Evolutionary conservation across 2,888 invertebrate genomes (phyloP), one percentile per base, ranked within the genome.

Genomic region (Leistus spinibarbis): DNA sequence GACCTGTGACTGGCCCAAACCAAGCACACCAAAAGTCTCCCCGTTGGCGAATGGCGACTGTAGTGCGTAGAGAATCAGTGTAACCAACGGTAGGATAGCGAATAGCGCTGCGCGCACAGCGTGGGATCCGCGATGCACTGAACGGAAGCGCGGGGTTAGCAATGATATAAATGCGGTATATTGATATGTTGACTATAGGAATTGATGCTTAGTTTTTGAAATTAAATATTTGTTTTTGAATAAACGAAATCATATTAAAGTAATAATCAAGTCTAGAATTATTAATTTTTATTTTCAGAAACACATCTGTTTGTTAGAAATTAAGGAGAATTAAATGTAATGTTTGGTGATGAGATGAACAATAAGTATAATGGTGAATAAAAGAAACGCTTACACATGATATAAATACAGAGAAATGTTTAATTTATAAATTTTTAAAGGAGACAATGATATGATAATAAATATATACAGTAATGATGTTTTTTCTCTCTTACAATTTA

Each of bases 381-480:
- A 40, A 40, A 40, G 40, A 40, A 40, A 40, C 40, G 7, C 65
- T 27, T 72, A 72, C 66, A 72, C 72, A 56, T 65, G 72, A 69
- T 69, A 69, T 86, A 85, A 87, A 86, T 88, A 88, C 88, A 88
- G 88, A 87, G 86, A 86, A 86, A 85, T 85, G 84, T 86, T 84
- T 88, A 91, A 91, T 92, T 92, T 91, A 91, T 91, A 92, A 92
- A 92, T 91, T 91, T 89, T 88, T 89, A 91, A 90, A 90, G 90
- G 91, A 91, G 91, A 91, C 90, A 90, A 91, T 91, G 90, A 91
- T 91, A 91, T 91, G 91, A 91, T 87, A 84, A 87, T 87, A 87
- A 85, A 86, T 88, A 88, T 88, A 85, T 88, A 88, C 87, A 87
- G 84, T 84, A 84, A 84, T 85, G 86, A 85, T 74, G 74, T 53